A percentile compares a stretch with the other conserved stretches of the same genome.
These are phyloP conservation scores for Thalassoma bifasciatum DNA, from an alignment of 2,113 vertebrate species.

Conservation along the genomic window DNA sequence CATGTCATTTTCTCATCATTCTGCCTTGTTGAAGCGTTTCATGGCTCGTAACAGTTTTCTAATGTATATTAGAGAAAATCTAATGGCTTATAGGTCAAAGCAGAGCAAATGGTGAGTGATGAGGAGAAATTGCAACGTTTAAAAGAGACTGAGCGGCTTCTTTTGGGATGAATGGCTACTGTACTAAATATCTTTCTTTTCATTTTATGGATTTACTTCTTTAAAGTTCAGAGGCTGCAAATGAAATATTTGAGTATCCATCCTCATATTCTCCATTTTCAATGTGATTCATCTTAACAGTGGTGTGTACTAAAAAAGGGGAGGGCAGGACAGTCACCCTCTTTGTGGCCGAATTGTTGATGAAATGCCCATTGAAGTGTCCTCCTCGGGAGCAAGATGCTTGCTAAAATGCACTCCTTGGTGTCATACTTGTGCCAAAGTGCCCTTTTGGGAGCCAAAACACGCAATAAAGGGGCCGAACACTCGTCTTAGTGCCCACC, in stretches of 20 bases:
- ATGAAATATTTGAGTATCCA: not conserved
- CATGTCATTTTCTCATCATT: not conserved
- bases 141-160: not conserved
- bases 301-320: too few species aligned
- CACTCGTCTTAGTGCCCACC: too few species aligned
- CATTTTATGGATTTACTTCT: not conserved
- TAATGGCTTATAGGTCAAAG: not conserved
- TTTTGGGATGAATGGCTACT: not conserved
- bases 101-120: not conserved
- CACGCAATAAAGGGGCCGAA: too few species aligned
- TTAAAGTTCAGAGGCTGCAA: not conserved
- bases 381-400: too few species aligned
- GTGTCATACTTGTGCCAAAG: too few species aligned
- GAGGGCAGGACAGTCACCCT: too few species aligned
- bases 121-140: not conserved
- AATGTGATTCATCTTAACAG: not conserved
- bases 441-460: too few species aligned
- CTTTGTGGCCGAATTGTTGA: too few species aligned
- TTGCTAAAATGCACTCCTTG: too few species aligned
- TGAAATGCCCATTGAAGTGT: too few species aligned
- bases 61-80: not conserved
- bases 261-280: too few species aligned
- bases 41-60: not conserved
- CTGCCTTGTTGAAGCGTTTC: not conserved
- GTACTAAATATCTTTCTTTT: too few species aligned